A percentile compares a stretch with the other conserved stretches of the same genome.
Evolutionary conservation across 2,113 vertebrate species (phyloP).

Genomic region (Oceanodroma tethys): DNA sequence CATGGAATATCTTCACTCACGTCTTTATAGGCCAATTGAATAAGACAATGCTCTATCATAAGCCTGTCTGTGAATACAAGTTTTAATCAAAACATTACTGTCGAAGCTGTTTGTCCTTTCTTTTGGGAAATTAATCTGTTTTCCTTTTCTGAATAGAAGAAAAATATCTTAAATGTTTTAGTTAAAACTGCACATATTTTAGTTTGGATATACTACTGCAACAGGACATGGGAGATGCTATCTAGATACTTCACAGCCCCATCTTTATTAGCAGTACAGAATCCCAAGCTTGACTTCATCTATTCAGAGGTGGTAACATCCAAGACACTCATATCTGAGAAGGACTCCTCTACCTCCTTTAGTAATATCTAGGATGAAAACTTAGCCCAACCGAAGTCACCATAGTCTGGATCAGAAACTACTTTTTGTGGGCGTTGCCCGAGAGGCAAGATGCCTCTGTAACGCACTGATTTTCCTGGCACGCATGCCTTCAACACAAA

Average conservation of each 20-base stretch:
- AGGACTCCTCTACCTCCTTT: background rate
- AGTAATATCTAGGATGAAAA: background rate
- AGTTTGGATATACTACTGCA: background rate
- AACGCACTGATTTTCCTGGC: background rate
- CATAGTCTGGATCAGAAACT: background rate
- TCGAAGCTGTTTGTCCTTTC: background rate
- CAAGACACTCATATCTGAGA: background rate
- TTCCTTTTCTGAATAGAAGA: background rate
- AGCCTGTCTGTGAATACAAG: background rate
- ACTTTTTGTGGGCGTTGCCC: rapidly evolving
- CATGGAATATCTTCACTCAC: background rate
- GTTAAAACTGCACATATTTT: background rate
- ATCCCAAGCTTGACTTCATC: background rate
- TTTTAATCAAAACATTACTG: background rate
- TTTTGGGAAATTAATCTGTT: background rate
- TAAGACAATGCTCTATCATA: background rate
- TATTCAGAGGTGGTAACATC: background rate
- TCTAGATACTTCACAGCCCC: background rate
- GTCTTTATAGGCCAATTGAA: background rate
- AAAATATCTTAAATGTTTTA: background rate
- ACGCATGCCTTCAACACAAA: background rate
- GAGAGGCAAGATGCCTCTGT: background rate
- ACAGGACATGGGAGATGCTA: background rate
- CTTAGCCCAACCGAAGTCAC: background rate
- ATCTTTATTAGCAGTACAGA: background rate